These are phyloP conservation scores for Hyla sarda DNA, from an alignment of 2,113 vertebrate species.

Conservation along the genomic window DNA sequence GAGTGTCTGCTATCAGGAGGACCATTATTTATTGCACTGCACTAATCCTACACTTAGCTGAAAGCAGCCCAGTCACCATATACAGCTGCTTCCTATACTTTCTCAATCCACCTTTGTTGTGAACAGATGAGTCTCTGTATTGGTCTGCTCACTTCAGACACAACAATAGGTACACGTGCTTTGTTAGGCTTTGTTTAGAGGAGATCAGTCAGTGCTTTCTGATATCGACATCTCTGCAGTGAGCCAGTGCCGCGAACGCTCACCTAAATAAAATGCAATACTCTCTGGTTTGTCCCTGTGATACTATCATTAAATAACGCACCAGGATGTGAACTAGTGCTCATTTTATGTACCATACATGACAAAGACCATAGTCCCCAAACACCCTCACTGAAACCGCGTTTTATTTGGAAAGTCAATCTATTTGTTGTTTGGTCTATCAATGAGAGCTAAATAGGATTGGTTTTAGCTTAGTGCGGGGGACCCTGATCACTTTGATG, in stretches of 20 bases:
- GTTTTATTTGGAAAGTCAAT: neutral
- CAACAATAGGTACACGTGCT: constrained; percentile 41
- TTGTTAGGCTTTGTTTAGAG: constrained; percentile 40
- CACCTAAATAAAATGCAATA: constrained; percentile 48
- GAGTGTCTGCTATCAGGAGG: constrained; percentile 54
- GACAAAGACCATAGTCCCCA: neutral
- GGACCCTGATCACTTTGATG: no score
- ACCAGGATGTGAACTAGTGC: constrained; percentile 8
- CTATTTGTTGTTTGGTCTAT: neutral
- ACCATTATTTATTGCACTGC: constrained; percentile 41
- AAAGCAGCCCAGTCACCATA: constrained; percentile 28
- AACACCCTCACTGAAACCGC: neutral
- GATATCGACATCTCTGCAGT: constrained; percentile 43
- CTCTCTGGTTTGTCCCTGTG: constrained; percentile 2
- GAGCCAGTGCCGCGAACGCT: constrained; percentile 15
- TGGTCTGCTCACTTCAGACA: constrained; percentile 30
- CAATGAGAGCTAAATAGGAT: neutral
- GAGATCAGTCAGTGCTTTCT: constrained; percentile 48
- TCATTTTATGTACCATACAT: constrained; percentile 13
- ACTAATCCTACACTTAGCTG: constrained; percentile 38
- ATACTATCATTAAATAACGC: constrained; percentile 28
- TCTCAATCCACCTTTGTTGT: constrained; percentile 43
- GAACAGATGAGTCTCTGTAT: constrained; percentile 49
- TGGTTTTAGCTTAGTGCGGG: neutral
- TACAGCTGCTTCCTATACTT: constrained; percentile 50